phyloP scores from a whole-genome alignment of 2,888 invertebrate genomes.

The Adineta ricciae region DNA sequence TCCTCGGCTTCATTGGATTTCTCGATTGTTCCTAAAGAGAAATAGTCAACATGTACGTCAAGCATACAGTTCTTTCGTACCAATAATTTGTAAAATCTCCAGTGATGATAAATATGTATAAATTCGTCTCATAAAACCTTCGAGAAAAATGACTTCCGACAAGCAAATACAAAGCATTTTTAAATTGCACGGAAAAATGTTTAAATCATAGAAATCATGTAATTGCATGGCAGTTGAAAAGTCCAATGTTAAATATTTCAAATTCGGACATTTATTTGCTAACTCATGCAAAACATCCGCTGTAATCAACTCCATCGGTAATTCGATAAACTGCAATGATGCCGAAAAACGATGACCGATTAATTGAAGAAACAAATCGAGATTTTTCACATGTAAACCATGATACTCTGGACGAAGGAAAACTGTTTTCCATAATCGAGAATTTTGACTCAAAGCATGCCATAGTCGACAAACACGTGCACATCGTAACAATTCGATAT shows the following conservation, averaged over 20 bases:
- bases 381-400: conserved; percentile 67
- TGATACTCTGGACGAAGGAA: conserved; percentile 91
- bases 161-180: conserved; percentile 87
- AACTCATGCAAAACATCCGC: conserved; percentile 91
- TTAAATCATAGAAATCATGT: conserved; percentile 96
- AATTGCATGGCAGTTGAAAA: conserved; percentile 81
- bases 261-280: conserved; percentile 78
- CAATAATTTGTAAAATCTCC: conserved; percentile 89
- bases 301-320: conserved; percentile 89
- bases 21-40: conserved; percentile 48
- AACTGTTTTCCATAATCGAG: conserved; percentile 84
- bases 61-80: conserved; percentile 49
- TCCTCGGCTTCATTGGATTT: conserved; percentile 89
- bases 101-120: conserved; percentile 97
- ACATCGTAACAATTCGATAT: conserved; percentile 78
- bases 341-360: conserved; percentile 67
- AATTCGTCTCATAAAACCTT: conserved; percentile 97
- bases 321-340: conserved; percentile 75
- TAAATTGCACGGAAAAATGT: conserved; percentile 92
- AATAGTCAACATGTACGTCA: neutral
- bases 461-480: conserved; percentile 89
- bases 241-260: conserved; percentile 70
- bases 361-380: conserved; percentile 74
- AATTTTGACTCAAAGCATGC: conserved; percentile 87
- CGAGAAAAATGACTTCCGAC: conserved; percentile 98